Evolutionary conservation across 2,113 vertebrate genomes (phyloP), one percentile per base, ranked within the genome.

Genomic region (Paramormyrops kingsleyae): DNA sequence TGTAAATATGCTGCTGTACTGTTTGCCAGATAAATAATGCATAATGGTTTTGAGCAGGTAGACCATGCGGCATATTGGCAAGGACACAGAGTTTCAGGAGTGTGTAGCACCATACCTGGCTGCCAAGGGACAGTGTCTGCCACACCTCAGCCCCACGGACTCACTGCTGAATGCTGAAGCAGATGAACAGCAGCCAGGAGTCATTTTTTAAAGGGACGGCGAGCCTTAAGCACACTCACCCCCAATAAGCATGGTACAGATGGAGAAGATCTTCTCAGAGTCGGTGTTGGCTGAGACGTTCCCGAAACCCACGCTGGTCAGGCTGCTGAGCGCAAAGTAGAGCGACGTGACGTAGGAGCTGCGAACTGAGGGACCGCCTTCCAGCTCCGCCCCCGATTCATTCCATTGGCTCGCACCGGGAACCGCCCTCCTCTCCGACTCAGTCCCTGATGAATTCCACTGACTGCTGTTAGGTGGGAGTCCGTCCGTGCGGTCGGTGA

Each of bases 181-280:
- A n/a, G 56, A 62, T n/a, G 2, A 7, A 62, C 6, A n/a, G 27
- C 12, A 35, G 66, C 66, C 66, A 47, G 17, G 84, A 21, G 24
- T 50, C 21, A n/a, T 1, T 49, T 31, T 27, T 27, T 13, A 50
- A n/a, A 15, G 84, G 84, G 47, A 50, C 15, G 85, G 24, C 10
- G 56, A 56, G 46, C 19, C 59, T 1, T 44, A 1, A 44, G 21
- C 8, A 4, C 47, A 88, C 94, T 93, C 88, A 97, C 96, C 96
- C 94, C 96, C 96, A 42, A 97, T 96, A 56, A 97, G 94, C 96
- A 97, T 97, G 88, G 96, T 97, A 94, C 96, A 97, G 91, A 97
- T 97, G 91, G 96, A 97, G 93, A 97, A 97, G 91, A 97, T 97
- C 93, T 97, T 97, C 92, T 97, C 96, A 0, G 96, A 95, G 93